Conservation (phyloP, 2,888 invertebrate genomes). For the Lepidocyrtinus sp. region DNA sequence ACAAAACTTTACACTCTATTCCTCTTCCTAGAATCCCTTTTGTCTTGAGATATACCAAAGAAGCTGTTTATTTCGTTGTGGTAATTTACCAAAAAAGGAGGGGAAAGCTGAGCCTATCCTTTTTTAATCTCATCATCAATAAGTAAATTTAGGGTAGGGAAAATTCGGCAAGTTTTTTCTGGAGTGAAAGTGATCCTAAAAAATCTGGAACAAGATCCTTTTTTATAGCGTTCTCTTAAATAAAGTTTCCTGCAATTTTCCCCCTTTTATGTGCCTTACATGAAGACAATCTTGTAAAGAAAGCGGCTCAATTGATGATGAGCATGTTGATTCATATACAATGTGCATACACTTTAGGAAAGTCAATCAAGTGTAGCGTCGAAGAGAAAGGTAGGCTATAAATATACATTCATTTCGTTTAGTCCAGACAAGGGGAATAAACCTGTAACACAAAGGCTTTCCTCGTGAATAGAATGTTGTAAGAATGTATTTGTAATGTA, state of each 20-base stretch:
- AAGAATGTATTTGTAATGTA: no score
- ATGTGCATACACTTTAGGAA: no score
- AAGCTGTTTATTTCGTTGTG: neutral
- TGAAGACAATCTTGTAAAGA: neutral
- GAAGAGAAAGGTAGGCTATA: neutral
- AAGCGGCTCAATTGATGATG: neutral
- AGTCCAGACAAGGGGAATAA: neutral
- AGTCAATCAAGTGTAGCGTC: neutral
- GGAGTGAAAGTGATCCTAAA: neutral
- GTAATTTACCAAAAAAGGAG: neutral
- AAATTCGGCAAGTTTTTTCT: neutral
- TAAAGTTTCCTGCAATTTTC: neutral
- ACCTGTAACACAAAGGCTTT: neutral
- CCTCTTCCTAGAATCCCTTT: neutral
- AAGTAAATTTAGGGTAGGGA: neutral
- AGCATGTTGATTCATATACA: neutral
- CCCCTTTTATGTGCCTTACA: neutral
- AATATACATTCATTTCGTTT: no score
- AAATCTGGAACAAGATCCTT: neutral
- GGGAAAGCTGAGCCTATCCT: neutral
- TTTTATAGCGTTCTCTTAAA: neutral
- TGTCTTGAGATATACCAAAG: neutral
- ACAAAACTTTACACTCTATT: neutral
- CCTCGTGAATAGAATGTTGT: neutral
- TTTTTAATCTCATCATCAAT: no score